Percentiles rank a stretch among this genome's conserved stretches.
Conservation (phyloP, 2,888 invertebrate species). For the Tetheella fluctuosa region DNA sequence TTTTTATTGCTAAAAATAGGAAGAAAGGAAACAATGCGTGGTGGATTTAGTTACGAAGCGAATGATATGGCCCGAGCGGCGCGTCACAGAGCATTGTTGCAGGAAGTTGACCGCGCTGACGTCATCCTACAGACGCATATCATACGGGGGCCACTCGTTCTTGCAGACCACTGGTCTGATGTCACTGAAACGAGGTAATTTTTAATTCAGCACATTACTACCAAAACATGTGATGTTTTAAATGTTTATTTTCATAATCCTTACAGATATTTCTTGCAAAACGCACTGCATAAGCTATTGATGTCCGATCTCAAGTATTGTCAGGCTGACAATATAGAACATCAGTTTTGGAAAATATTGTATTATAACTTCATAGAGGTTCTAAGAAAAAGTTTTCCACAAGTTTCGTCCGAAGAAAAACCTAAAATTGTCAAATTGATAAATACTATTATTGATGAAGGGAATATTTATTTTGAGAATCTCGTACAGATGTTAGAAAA, state of each 20-base stretch:
- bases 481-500: conserved; percentile 89
- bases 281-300: conserved; percentile 87
- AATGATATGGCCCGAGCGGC: conserved; percentile 85
- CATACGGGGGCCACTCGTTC: conserved; percentile 78
- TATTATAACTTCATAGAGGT: conserved; percentile 95
- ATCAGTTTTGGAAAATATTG: conserved; percentile 95
- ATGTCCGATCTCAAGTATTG: conserved; percentile 93
- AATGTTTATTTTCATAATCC: neutral
- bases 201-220: too few relatives aligned
- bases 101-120: conserved; percentile 88
- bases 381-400: conserved; percentile 87
- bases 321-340: conserved; percentile 93
- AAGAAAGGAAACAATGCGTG: conserved; percentile 47
- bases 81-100: conserved; percentile 85
- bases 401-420: conserved; percentile 85
- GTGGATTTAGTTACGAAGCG: conserved; percentile 70
- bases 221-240: too few relatives aligned
- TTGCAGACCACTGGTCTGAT: conserved; percentile 87
- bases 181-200: conserved; percentile 84
- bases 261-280: conserved; percentile 85
- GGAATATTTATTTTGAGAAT: conserved; percentile 90
- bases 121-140: conserved; percentile 86
- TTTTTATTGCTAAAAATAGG: conserved; percentile 30
- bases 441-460: conserved; percentile 90
- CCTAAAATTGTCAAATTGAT: conserved; percentile 87